Base-by-base conservation (phyloP, 2,888 invertebrate genomes). In the Megaustenia siamemsis region DNA sequence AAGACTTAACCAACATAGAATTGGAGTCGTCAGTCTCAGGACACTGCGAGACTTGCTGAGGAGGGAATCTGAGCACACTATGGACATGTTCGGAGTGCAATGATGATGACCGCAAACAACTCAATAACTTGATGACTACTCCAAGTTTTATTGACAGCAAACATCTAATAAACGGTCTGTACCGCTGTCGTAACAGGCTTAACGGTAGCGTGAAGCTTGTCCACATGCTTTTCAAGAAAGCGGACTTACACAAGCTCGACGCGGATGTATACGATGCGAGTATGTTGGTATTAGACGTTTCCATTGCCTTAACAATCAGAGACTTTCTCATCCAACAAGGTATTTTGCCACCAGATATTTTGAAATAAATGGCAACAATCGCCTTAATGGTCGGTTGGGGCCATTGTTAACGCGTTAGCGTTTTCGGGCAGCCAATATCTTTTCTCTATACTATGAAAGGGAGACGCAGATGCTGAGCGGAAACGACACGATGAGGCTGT, bases 401-500 rank as follows among this genome's bases (percentile, higher is more conserved):
- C 49, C 5, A 18, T 76, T 8, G 6, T 76, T 8, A 76, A 76
- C 53, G 76, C 76, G 5, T 21, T 76, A 12, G 49, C 76, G 6
- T 76, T 76, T 35, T 28, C 24, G 32, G 76, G 76, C 32, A 49
- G 76, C 24, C 18, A 49, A 8, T 76, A 76, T 35, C 10, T 28
- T 4, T 76, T 76, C 32, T 76, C 76, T 3, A 76, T 5, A n/a
- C 69, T 81, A 18, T 21, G 71, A 6, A 10, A 75, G 45, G 28
- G n/a, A 2, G 45, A 15, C 32, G 45, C 18, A 6, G 24, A 38
- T 12, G 28, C 2, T 1, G 78, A 78, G 45, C 38, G 21, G 0
- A 60, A 35, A 53, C 60, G 66, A 15, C 78, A 78, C n/a, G 78
- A 78, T 21, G 21, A 63, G 78, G 78, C 78, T 28, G 28, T 78